Evolutionary conservation across 2,888 invertebrate genomes (phyloP), one percentile per base, ranked within the genome.

Genomic region (Anaspis maculata): DNA sequence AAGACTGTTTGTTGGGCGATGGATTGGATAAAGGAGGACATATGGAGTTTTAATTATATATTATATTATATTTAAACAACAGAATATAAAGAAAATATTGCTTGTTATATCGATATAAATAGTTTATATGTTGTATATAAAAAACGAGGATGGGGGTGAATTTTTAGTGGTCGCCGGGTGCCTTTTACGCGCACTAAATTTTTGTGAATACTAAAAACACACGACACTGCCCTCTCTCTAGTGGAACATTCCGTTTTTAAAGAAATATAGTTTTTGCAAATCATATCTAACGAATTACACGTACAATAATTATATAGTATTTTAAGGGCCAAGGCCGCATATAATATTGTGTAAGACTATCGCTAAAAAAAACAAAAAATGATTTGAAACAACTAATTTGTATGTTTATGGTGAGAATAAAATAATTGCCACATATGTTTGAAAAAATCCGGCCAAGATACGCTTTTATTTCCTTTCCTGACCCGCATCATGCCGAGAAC

Each of bases 51-150:
- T 30, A 42, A 41, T 28, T 25, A 33, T 32, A 33, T n/a, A 22
- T 34, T 16, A 19, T 27, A 32, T 35, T 15, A 31, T 37, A 34
- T 30, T 34, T 34, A 30, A 23, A 37, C 37, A 34, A 28, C 15
- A 26, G 15, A 24, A 32, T 13, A 22, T 29, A 21, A 30, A 10
- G 30, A 24, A 25, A 26, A 33, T 47, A 44, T 46, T 43, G 48
- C 45, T 50, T 50, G 46, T 47, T 48, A 46, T 40, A 36, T 35
- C 37, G 33, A 42, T 39, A 35, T 39, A 34, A 25, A 44, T 41
- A 44, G 38, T 39, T 37, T 45, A 44, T 42, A 39, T 34, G 21
- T n/a, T 12, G 16, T 9, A 19, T n/a, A 19, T 9, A 19, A 19
- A 9, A 9, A 19, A 19, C 9, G 19, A 19, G 9, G 9, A 19